These are phyloP conservation scores for Alsophila aescularia DNA, from an alignment of 2,888 invertebrate species.

Conservation along the genomic window DNA sequence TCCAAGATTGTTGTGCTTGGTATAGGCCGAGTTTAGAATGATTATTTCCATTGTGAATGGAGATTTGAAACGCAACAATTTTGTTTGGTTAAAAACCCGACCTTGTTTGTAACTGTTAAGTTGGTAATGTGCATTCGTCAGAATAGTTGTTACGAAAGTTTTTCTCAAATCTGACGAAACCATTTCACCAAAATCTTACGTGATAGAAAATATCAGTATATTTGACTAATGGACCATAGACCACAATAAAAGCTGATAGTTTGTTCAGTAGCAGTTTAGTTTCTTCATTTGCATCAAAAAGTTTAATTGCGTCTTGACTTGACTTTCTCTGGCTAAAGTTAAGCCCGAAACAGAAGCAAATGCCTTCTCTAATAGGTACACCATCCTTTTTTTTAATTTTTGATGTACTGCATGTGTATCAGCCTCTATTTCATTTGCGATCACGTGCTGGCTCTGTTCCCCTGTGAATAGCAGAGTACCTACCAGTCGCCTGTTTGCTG, in stretches of 20 bases:
- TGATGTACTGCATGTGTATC: constrained; percentile 13
- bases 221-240: too few species aligned
- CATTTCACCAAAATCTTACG: too few species aligned
- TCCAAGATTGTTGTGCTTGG: constrained; percentile 44
- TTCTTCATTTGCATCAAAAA: too few species aligned
- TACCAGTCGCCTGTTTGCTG: constrained; percentile 21
- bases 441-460: constrained; percentile 34
- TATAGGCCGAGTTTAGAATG: constrained; percentile 39
- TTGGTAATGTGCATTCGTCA: too few species aligned
- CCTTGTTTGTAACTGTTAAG: too few species aligned
- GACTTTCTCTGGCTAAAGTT: neutral
- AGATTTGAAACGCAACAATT: neutral
- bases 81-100: too few species aligned
- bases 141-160: too few species aligned
- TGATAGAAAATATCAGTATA: too few species aligned
- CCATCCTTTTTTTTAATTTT: neutral
- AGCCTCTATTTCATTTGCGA: constrained; percentile 21
- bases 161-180: too few species aligned
- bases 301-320: neutral
- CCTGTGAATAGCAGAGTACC: constrained; percentile 18
- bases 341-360: neutral
- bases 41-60: neutral
- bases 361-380: neutral
- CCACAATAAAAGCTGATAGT: too few species aligned
- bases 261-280: too few species aligned